Base-by-base conservation (phyloP, 1,140 invertebrate genomes). In the Mizuhopecten yessoensis region DNA sequence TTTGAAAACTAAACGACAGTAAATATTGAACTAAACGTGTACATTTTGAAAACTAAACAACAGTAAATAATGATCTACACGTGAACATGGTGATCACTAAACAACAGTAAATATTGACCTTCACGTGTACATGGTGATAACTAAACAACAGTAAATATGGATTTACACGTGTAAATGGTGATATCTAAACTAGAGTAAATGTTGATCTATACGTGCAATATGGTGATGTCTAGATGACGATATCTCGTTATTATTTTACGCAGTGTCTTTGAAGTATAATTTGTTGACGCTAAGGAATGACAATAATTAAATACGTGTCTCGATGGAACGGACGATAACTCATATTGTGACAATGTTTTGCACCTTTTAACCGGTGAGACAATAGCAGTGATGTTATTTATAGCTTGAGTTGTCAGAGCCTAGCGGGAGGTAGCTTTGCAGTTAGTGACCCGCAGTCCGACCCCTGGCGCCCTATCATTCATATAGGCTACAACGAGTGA, bases 261-360 rank as follows among this genome's bases (percentile, higher is more conserved):
- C 20, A 23, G n/a, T 29, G 57, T 9, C 45, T 75, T 75, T 75
- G 57, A 75, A 75, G 57, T 75, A 0, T 75, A n/a, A 75, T 75
- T 29, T 75, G 57, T 75, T 75, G 57, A 75, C 57, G 57, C 17
- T 75, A 29, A 75, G 57, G 57, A 75, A 75, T 75, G n/a, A 75
- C 57, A 75, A 75, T 75, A 75, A 75, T 75, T 75, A 75, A 29
- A 75, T 75, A 75, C n/a, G 23, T 29, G 57, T 75, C 57, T 75
- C 57, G 57, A 75, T 75, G 23, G 57, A n/a, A 75, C 23, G 57
- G 57, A n/a, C 23, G 57, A 75, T 75, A 75, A 75, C 57, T 75
- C 57, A 75, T 75, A 75, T 29, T 75, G 57, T 75, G 57, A 75
- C 57, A 75, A 75, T 75, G 57, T n/a, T 75, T 75, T 75, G 20